Conservation (phyloP, 2,797 vertebrate genomes). For the Sebastes glaucus region DNA sequence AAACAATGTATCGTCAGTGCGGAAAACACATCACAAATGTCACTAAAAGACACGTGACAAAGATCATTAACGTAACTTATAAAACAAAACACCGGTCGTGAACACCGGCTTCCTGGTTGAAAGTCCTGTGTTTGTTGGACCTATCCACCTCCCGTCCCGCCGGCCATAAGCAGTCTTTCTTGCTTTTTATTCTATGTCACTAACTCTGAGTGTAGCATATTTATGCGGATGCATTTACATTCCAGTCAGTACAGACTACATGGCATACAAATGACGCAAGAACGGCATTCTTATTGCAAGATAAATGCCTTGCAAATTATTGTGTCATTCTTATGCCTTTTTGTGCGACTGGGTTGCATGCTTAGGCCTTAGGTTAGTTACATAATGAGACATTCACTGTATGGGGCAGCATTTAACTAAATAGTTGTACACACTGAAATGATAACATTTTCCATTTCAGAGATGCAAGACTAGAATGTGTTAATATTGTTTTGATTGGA, state of each 20-base stretch:
- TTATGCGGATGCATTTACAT: neutral
- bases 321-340: too few species aligned
- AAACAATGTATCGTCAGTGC: neutral
- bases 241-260: neutral
- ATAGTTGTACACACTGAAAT: neutral
- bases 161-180: too few species aligned
- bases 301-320: neutral
- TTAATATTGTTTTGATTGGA: conserved; percentile 9
- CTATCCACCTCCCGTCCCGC: neutral
- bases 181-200: neutral
- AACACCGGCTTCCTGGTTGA: neutral
- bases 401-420: neutral
- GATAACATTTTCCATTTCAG: neutral
- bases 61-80: neutral
- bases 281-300: neutral
- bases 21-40: too few species aligned
- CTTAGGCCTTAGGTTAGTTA: neutral
- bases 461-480: neutral
- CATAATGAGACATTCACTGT: neutral
- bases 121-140: too few species aligned
- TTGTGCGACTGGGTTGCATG: neutral
- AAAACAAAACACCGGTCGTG: neutral
- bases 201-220: neutral
- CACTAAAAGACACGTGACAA: neutral
- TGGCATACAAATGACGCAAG: neutral